A percentile compares a stretch with the other conserved stretches of the same genome.
Evolutionary conservation across 2,113 vertebrate species (phyloP).

Genomic region (Corythoichthys haematopterus): DNA sequence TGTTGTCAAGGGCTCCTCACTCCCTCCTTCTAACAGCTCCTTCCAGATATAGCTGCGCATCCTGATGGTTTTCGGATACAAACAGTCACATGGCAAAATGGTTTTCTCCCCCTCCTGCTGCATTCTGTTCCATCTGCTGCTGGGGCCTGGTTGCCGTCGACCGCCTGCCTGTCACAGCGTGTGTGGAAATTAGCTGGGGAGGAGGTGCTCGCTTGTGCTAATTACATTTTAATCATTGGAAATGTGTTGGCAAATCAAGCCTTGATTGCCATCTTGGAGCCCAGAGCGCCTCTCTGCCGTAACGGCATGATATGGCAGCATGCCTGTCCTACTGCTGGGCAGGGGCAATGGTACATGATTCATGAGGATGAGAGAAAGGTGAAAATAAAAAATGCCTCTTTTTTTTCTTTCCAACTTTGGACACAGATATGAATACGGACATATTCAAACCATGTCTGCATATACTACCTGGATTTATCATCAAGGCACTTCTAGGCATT

Average conservation of each 20-base stretch:
- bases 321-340: conserved; percentile 83
- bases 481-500: background rate
- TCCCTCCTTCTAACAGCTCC: conserved; percentile 45
- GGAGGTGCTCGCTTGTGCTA: conserved; percentile 99
- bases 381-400: conserved; percentile 55
- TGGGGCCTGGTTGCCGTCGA: conserved; percentile 89
- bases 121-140: conserved; percentile 98
- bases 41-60: conserved; percentile 79
- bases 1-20: conserved; percentile 80
- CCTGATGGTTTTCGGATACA: conserved; percentile 98
- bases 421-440: background rate
- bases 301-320: conserved; percentile 80
- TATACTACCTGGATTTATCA: background rate
- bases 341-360: conserved; percentile 83
- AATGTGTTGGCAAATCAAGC: conserved; percentile 99
- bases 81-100: conserved; percentile 95
- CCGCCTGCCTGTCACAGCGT: conserved; percentile 99
- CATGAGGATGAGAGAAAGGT: conserved; percentile 69
- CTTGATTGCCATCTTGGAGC: conserved; percentile 98
- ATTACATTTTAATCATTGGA: conserved; percentile 99
- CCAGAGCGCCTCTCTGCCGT: conserved; percentile 84
- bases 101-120: conserved; percentile 83
- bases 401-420: background rate
- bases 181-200: conserved; percentile 99
- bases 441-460: background rate